Evolutionary conservation across 2,113 vertebrate species (phyloP), one percentile per base, ranked within the genome.

Genomic region (Prionailurus viverrinus): DNA sequence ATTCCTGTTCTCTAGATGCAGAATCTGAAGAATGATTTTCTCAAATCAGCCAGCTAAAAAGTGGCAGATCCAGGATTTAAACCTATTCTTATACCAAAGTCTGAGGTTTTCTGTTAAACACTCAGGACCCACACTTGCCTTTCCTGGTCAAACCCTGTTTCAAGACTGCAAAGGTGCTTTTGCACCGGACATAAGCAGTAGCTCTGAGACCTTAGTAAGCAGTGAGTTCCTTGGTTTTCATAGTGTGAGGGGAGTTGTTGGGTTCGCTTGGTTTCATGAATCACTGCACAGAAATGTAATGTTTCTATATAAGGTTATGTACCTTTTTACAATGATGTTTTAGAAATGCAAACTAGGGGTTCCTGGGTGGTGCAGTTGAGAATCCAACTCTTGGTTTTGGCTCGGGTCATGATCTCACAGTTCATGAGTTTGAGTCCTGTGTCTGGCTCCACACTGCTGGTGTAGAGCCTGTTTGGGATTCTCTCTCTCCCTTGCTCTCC

Each of bases 261-360:
- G 39, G 53, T 65, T 96, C 55, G 76, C 58, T 86, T 95, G 53
- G 29, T 94, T 87, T 93, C 48, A 68, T 80, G 55, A 78, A 71
- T 93, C n/a, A 85, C 33, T 97, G 61, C 79, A 78, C 29, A 93
- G 74, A 94, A 95, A 95, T 73, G 11, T 84, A 94, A 87, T 9
- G 85, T 90, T 95, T 83, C 41, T 53, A 29, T 84, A 13, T 65
- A 58, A 88, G 61, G 25, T 48, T 92, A 27, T 33, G 53, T 6
- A 76, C 31, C 81, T 84, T 91, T 89, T 63, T 36, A 14, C 79
- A 69, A 73, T 74, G 13, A 88, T 84, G 86, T 89, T 94, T 76
- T 23, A 76, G 63, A 96, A 94, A 90, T 29, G 41, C 51, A 45
- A 13, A 61, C 58, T 45, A 39, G 41, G 74, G 27, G 41, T 4